Base-by-base conservation (phyloP, 2,888 invertebrate species). In the Willowsia nigromaculata region DNA sequence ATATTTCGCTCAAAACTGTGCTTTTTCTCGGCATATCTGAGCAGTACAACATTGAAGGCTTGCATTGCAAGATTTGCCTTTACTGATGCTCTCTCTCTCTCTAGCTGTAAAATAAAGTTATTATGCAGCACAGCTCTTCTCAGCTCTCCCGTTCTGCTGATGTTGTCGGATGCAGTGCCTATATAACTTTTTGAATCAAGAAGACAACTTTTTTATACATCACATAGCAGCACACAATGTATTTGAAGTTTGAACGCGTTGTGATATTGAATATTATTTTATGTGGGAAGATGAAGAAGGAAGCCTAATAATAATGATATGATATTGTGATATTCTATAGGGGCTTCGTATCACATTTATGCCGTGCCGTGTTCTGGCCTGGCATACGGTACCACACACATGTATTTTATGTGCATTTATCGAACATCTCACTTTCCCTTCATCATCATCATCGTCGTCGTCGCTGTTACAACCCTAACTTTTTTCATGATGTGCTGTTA, bases 1-100 rank as follows among this genome's bases (percentile, higher is more conserved):
- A 78, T 78, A 78, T 78, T 78, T 56, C 76, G 80, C 80, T 56
- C 33, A 56, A 65, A 80, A 33, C 22, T 56, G 33, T n/a, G 53
- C 33, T 37, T 40, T 53, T n/a, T 80, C 78, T 80, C 80, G 80
- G 80, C 59, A 80, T 40, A 80, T 56, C 56, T 25, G 22, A 56
- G 7, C 5, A 56, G 25, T 53, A 56, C 25, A 56, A 6, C 11
- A 71, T 15, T 40, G 37, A 56, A 80, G 27, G 53, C 47, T 78
- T 78, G 18, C 18, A 30, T 18, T 4, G 53, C n/a, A n/a, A 65
- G 11, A 59, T 59, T 30, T 59, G 53, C 30, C 18, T 18, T 4
- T 53, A 53, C 30, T 62, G 62, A 15, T 62, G 33, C 33, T 30
- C 37, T 6, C 37, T 37, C 37, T 37, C 4, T 37, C 37, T 9